Percentiles rank a stretch among this genome's conserved stretches.
These are phyloP conservation scores for Geotrypetes seraphini DNA, from an alignment of 2,797 vertebrate species.

Conservation along the genomic window DNA sequence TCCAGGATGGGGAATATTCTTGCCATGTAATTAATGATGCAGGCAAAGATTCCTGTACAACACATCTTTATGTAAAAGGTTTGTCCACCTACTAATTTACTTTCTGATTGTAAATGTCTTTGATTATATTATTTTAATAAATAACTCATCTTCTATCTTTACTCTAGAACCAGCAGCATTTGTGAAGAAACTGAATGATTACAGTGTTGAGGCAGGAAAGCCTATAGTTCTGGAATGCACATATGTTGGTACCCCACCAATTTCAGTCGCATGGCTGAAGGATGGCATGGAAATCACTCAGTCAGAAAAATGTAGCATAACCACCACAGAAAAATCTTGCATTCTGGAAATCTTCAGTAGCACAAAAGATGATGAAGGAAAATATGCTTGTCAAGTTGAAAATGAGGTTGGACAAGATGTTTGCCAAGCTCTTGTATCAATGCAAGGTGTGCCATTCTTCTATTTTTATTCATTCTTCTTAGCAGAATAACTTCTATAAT, in stretches of 20 bases:
- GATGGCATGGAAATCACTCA: no score
- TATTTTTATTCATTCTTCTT: neutral
- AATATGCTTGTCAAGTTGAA: conserved; percentile 71
- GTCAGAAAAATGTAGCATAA: no score
- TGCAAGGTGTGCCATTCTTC: conserved; percentile 61
- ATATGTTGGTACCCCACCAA: no score
- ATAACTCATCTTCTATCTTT: conserved; percentile 24
- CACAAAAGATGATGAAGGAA: conserved; percentile 64
- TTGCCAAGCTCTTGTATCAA: conserved; percentile 63
- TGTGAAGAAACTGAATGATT: conserved; percentile 72
- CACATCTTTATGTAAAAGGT: conserved; percentile 93
- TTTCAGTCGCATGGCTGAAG: no score
- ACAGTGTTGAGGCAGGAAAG: no score
- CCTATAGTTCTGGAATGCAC: no score
- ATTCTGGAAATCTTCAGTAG: conserved; percentile 74
- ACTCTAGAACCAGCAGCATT: conserved; percentile 73
- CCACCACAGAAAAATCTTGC: no score
- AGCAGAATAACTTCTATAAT: neutral
- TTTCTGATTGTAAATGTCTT: no score
- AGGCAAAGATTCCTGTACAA: conserved; percentile 79
- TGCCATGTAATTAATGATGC: conserved; percentile 88
- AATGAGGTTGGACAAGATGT: conserved; percentile 73
- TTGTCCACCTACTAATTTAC: conserved; percentile 25
- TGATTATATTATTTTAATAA: no score
- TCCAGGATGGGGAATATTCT: conserved; percentile 78